Base-by-base conservation (phyloP, 1,140 invertebrate species). In the Leptopilina boulardi region DNA sequence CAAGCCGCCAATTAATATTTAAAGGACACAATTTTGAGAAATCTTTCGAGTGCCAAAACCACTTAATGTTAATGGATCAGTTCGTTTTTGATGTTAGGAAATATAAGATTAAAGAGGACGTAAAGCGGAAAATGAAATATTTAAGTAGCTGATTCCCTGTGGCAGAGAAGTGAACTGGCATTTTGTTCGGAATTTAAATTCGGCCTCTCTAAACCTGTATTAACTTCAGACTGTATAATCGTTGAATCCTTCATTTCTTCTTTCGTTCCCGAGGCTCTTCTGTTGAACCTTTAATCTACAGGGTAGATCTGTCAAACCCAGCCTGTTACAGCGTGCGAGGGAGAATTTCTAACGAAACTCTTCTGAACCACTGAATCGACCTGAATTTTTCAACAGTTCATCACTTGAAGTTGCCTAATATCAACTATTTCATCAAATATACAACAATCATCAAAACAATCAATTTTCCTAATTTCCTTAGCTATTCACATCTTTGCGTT, bases 231-330 rank as follows among this genome's bases (percentile, higher is more conserved):
- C 59, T 66, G 23, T 66, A 51, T 51, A 66, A 66, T 66, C 59
- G 59, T 30, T 34, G 59, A 66, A 66, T 66, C 59, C 59, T 30
- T 66, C 21, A 66, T 66, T 66, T 66, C 23, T 66, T 66, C 59
- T n/a, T 66, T 66, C 59, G 59, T 34, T 34, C 59, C 59, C 21
- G 11, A 13, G 59, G 59, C 59, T 34, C 59, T 66, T 66, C 59
- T 66, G 21, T 66, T 66, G 59, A 66, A 66, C 23, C 59, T 66
- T 66, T 66, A 66, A 66, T 66, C 59, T 66, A 66, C 59, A n/a
- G 59, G 59, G 59, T 66, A 30, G 59, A 66, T 66, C 59, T 66
- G 59, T 66, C 59, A 66, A 66, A n/a, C 26, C 59, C 59, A 66
- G 59, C 11, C 11, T 34, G 59, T 66, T 66, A 66, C 59, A 30